phyloP scores from a whole-genome alignment of 2,888 invertebrate genomes.

The Crematogaster levior region DNA sequence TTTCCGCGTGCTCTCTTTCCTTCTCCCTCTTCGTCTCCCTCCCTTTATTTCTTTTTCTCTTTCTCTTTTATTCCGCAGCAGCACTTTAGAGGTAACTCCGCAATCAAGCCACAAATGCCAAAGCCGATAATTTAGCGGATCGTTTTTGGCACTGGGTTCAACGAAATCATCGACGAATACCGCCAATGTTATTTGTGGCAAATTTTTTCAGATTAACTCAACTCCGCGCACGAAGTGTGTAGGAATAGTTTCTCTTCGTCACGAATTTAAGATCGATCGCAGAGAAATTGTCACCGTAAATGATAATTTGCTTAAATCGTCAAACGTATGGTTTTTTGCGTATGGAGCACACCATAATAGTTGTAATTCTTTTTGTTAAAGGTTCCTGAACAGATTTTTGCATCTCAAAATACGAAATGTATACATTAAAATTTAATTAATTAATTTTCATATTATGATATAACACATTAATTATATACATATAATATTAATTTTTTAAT shows the following conservation, averaged over 20 bases:
- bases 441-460: background rate
- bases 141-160: slow-evolving; percentile 69
- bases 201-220: slow-evolving; percentile 48
- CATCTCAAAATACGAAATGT: background rate
- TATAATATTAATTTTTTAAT: background rate
- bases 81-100: slow-evolving; percentile 47
- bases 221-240: background rate
- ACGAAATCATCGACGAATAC: slow-evolving; percentile 57
- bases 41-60: slow-evolving; percentile 9
- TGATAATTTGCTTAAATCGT: background rate
- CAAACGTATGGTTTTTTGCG: background rate
- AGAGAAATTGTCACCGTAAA: background rate
- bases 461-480: background rate
- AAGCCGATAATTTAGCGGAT: slow-evolving; percentile 74
- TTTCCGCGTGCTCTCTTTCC: background rate
- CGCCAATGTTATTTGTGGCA: slow-evolving; percentile 52
- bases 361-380: background rate
- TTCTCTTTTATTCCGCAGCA: slow-evolving; percentile 44
- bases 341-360: background rate
- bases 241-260: background rate
- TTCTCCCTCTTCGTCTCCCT: background rate
- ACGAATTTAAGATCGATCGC: background rate
- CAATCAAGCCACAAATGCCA: slow-evolving; percentile 73
- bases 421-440: background rate
- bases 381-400: background rate